Evolutionary conservation across 1,140 invertebrate species (phyloP), one percentile per base, ranked within the genome.

Genomic region (Dinothrombium tinctorium): DNA sequence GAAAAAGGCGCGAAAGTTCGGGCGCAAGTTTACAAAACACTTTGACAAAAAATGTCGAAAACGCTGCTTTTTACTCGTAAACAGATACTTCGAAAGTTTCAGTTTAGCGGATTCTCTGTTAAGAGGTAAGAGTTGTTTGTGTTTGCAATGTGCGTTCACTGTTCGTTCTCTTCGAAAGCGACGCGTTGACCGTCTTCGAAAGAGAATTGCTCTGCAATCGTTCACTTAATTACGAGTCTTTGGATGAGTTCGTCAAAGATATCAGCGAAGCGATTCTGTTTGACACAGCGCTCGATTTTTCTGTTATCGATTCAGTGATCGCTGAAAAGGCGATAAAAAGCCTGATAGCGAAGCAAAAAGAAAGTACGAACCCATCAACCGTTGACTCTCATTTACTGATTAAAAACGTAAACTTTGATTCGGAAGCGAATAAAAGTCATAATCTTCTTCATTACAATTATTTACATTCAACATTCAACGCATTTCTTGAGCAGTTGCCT

Each of bases 151-250:
- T n/a, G n/a, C n/a, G n/a, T n/a, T n/a, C n/a, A n/a, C n/a, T n/a
- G n/a, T n/a, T n/a, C n/a, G n/a, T n/a, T n/a, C n/a, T n/a, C n/a
- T n/a, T n/a, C n/a, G n/a, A n/a, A n/a, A 17, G 17, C 17, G 37
- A 43, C 14, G 42, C 42, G 2, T 19, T 43, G 2, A 25, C 38
- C 12, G 11, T 43, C 20, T 28, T 43, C 19, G 35, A 43, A 43
- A n/a, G 14, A 2, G 42, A 43, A 40, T 25, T 39, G 5, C n/a
- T 28, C 14, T 19, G 29, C 21, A 37, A 25, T 8, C 21, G 22
- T n/a, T 37, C 42, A 33, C 36, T 37, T 2, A n/a, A n/a, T n/a
- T 43, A 28, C 23, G 2, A 26, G 20, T 39, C 35, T 3, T 33
- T 43, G 7, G 42, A 43, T 24, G 42, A 43, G 11, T 43, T 43